These are phyloP conservation scores for Heliconius himera DNA, from an alignment of 1,140 invertebrate species.

Conservation along the genomic window DNA sequence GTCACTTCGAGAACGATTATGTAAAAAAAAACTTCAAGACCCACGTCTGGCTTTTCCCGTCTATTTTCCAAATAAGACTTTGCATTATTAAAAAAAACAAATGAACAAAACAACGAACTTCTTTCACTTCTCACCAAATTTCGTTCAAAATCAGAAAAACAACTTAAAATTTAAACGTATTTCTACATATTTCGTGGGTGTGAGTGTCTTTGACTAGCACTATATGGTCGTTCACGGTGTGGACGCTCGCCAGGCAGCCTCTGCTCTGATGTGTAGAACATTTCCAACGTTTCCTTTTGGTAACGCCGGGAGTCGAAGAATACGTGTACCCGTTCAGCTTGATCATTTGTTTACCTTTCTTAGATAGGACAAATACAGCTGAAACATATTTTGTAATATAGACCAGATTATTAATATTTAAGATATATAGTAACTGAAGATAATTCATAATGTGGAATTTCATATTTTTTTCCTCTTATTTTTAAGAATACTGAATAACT, in stretches of 20 bases:
- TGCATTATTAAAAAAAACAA: too few relatives aligned
- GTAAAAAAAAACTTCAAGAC: too few relatives aligned
- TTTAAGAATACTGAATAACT: too few relatives aligned
- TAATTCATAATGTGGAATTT: too few relatives aligned
- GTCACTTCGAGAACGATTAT: too few relatives aligned
- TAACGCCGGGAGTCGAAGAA: constrained; percentile 16
- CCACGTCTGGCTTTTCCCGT: too few relatives aligned
- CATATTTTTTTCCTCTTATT: too few relatives aligned
- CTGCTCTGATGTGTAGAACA: constrained; percentile 50
- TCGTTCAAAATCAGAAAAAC: neutral
- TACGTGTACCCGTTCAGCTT: constrained; percentile 45
- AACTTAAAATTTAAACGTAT: neutral
- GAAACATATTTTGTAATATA: constrained; percentile 6
- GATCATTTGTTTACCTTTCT: constrained; percentile 43
- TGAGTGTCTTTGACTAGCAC: constrained; percentile 22
- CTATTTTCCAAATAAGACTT: too few relatives aligned
- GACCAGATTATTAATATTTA: too few relatives aligned
- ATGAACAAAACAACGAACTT: neutral
- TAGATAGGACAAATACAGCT: constrained; percentile 43
- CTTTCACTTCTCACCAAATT: neutral
- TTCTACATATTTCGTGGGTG: constrained; percentile 10
- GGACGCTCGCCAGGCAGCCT: constrained; percentile 43
- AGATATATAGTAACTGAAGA: too few relatives aligned
- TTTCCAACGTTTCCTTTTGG: constrained; percentile 38
- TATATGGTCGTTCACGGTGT: constrained; percentile 23